These are phyloP conservation scores for Chrysopa pallens DNA, from an alignment of 1,140 invertebrate genomes.

Conservation along the genomic window DNA sequence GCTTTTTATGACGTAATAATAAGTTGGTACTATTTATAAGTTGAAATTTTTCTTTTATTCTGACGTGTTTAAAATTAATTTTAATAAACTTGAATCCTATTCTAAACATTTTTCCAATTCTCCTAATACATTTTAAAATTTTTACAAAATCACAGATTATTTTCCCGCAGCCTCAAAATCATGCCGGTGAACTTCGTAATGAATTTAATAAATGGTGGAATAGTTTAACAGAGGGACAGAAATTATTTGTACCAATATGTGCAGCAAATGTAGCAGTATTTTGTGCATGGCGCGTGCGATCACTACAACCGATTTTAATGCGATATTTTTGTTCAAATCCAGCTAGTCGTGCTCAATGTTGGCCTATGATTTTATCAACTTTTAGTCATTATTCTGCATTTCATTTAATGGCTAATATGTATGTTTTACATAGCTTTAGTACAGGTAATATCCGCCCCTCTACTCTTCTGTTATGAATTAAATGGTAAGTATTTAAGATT, in stretches of 20 bases:
- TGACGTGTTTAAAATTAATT: too few species aligned
- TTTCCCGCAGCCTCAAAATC: constrained; percentile 3
- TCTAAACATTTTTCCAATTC: too few species aligned
- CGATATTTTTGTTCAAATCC: constrained; percentile 76
- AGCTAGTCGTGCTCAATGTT: constrained; percentile 45
- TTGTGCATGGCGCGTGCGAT: constrained; percentile 60
- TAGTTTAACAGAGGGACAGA: constrained; percentile 49
- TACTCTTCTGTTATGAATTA: too few species aligned
- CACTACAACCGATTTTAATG: constrained; percentile 55
- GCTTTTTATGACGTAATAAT: too few species aligned
- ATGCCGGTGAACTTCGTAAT: constrained; percentile 30
- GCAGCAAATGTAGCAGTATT: constrained; percentile 66
- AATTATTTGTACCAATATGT: constrained; percentile 63
- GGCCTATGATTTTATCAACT: constrained; percentile 78
- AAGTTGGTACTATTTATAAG: too few species aligned
- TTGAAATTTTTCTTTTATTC: too few species aligned
- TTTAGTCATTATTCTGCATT: constrained; percentile 83
- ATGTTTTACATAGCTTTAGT: constrained; percentile 77
- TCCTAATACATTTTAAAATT: too few species aligned
- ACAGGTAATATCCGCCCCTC: constrained; percentile 31
- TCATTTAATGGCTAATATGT: constrained; percentile 89
- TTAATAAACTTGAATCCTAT: too few species aligned
- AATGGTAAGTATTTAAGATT: not conserved
- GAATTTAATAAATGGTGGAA: constrained; percentile 57
- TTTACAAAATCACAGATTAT: too few species aligned